Evolutionary conservation across 2,113 vertebrate genomes (phyloP).

Genomic region (Regulus satrapa): DNA sequence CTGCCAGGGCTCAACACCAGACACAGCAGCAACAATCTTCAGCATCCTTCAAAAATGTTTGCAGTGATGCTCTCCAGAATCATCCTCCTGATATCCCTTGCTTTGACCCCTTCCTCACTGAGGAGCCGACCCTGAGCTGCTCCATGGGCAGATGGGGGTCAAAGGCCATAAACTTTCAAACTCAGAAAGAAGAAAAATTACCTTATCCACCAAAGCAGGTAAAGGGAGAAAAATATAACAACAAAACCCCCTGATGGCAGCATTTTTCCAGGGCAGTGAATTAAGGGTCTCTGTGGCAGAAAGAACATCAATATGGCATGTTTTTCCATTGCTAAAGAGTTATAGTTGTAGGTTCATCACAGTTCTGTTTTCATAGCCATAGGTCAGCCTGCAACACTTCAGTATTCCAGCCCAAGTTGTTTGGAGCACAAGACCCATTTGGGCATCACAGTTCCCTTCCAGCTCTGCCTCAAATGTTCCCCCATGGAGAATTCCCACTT

Average conservation of each 20-base stretch:
- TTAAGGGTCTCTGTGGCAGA: neutral
- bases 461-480: neutral
- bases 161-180: neutral
- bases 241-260: neutral
- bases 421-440: neutral
- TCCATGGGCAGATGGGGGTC: too few relatives aligned
- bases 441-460: neutral
- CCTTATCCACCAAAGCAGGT: neutral
- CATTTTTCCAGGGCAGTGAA: neutral
- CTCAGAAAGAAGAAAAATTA: neutral
- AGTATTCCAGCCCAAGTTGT: accelerated
- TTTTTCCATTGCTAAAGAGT: neutral
- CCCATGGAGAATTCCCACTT: accelerated
- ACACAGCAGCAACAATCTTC: neutral
- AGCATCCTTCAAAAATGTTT: neutral
- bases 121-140: neutral
- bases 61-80: neutral
- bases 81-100: neutral
- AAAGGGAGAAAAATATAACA: neutral
- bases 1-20: neutral
- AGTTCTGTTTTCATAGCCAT: neutral
- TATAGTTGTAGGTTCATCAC: neutral
- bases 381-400: neutral
- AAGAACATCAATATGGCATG: neutral
- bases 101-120: neutral